These are phyloP conservation scores for Orycteropus afer DNA, from an alignment of 2,113 vertebrate genomes.

Conservation along the genomic window DNA sequence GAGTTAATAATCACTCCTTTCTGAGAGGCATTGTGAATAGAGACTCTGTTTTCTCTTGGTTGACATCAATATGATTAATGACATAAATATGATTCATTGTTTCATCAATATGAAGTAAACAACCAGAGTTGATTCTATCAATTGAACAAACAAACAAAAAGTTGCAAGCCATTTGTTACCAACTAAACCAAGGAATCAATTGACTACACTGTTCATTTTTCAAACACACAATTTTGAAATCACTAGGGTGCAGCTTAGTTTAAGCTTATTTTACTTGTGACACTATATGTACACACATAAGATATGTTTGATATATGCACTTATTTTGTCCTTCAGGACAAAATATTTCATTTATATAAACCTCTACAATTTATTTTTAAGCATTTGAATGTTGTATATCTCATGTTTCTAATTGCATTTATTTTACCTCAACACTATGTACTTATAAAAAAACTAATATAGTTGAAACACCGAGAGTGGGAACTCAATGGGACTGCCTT, in stretches of 20 bases:
- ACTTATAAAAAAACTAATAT: not conserved
- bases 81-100: constrained; percentile 51
- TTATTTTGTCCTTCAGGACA: not conserved
- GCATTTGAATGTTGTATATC: not conserved
- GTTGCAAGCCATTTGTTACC: constrained; percentile 1
- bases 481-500: too few relatives aligned
- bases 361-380: not conserved
- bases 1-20: constrained; percentile 52
- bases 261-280: constrained; percentile 14
- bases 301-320: not conserved
- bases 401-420: not conserved
- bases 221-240: constrained; percentile 10
- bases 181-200: not conserved
- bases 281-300: not conserved
- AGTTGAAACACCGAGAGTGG: too few relatives aligned
- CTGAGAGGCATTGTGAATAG: not conserved
- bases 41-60: constrained; percentile 26
- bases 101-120: constrained; percentile 60
- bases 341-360: constrained; percentile 14
- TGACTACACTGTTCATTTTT: not conserved
- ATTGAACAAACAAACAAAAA: constrained; percentile 50
- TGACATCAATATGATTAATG: constrained; percentile 55
- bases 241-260: not conserved
- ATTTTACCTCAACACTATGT: not conserved
- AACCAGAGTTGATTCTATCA: constrained; percentile 47